phyloP scores from a whole-genome alignment of 1,140 invertebrate genomes.

The Drosophila murphyi region DNA sequence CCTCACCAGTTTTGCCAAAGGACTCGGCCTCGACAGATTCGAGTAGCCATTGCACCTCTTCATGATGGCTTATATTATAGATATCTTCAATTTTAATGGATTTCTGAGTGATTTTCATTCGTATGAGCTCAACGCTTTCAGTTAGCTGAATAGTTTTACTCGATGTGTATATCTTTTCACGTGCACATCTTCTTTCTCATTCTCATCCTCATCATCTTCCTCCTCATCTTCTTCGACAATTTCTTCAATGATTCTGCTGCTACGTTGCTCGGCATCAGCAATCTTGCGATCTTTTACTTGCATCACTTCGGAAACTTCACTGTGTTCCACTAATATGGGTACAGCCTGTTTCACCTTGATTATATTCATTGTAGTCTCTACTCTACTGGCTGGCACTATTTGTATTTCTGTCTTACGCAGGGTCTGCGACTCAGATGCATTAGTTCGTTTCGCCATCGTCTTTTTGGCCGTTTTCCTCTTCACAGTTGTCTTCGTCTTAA shows the following conservation, averaged over 20 bases:
- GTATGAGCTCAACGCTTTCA: slow-evolving; percentile 73
- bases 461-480: slow-evolving; percentile 74
- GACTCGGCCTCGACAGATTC: slow-evolving; percentile 90
- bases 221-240: slow-evolving; percentile 67
- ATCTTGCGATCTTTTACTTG: slow-evolving; percentile 74
- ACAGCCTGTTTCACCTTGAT: slow-evolving; percentile 73
- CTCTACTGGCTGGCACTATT: slow-evolving; percentile 62
- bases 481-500: slow-evolving; percentile 83
- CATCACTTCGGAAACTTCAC: slow-evolving; percentile 84
- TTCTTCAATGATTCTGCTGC: slow-evolving; percentile 80
- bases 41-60: slow-evolving; percentile 90
- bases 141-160: slow-evolving; percentile 66
- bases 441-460: slow-evolving; percentile 42
- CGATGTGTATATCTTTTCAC: slow-evolving; percentile 50
- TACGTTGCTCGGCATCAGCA: slow-evolving; percentile 62
- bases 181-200: slow-evolving; percentile 45
- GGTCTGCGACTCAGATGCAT: slow-evolving; percentile 31
- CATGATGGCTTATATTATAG: slow-evolving; percentile 72
- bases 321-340: slow-evolving; percentile 84
- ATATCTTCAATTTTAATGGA: slow-evolving; percentile 75
- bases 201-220: slow-evolving; percentile 67
- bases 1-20: slow-evolving; percentile 91
- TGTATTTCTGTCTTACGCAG: slow-evolving; percentile 65
- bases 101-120: slow-evolving; percentile 79
- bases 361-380: slow-evolving; percentile 76